A percentile compares a stretch with the other conserved stretches of the same genome.
These are phyloP conservation scores for Mugil cephalus DNA, from an alignment of 2,113 vertebrate species.

Conservation along the genomic window DNA sequence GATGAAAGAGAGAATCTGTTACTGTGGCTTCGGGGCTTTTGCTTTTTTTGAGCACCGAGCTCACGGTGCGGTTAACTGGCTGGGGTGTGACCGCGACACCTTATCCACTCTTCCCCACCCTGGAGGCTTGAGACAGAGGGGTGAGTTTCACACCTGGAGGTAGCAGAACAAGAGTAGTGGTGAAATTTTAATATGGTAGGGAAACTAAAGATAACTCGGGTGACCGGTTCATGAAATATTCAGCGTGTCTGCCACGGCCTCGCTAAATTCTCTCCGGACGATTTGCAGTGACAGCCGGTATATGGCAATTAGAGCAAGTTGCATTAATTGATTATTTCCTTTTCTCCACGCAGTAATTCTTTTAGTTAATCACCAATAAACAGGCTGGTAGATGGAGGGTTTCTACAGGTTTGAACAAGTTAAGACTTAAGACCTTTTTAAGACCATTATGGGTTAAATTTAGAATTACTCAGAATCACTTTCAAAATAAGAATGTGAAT, in stretches of 20 bases:
- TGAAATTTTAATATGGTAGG: constrained; percentile 75
- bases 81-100: constrained; percentile 72
- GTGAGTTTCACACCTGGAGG: constrained; percentile 78
- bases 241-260: constrained; percentile 51
- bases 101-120: constrained; percentile 67
- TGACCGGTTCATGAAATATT: constrained; percentile 72
- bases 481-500: too few relatives aligned
- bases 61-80: constrained; percentile 53
- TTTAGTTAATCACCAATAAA: constrained; percentile 31
- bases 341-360: constrained; percentile 20
- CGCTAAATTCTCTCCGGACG: constrained; percentile 8
- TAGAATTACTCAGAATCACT: too few relatives aligned
- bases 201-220: constrained; percentile 59
- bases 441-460: too few relatives aligned
- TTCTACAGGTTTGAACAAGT: too few relatives aligned
- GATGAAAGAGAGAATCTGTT: constrained; percentile 59
- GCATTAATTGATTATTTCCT: background rate
- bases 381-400: background rate
- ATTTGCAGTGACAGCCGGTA: background rate
- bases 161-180: constrained; percentile 67
- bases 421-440: too few relatives aligned
- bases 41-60: constrained; percentile 52
- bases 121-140: constrained; percentile 43
- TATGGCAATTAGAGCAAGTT: background rate
- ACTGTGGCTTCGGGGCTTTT: constrained; percentile 51